These are phyloP conservation scores for Colaptes auratus DNA, from an alignment of 2,113 vertebrate species.

Conservation along the genomic window DNA sequence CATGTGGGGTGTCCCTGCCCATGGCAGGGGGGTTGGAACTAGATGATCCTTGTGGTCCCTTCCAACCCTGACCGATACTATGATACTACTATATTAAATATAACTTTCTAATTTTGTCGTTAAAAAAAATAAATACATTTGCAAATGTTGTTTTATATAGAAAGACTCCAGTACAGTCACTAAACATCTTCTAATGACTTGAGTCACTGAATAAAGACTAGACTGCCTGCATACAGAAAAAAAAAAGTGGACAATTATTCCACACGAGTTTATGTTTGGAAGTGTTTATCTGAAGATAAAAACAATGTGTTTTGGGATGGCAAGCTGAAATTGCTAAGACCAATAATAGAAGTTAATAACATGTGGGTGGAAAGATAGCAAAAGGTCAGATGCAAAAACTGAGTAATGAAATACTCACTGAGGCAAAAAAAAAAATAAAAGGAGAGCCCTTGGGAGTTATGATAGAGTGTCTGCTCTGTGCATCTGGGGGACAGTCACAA, in stretches of 20 bases:
- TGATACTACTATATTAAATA: too few species aligned
- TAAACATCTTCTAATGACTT: not conserved
- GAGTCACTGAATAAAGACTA: not conserved
- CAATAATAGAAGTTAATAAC: not conserved
- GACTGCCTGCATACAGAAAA: conserved; percentile 2
- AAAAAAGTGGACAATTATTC: not conserved
- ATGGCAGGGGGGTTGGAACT: too few species aligned
- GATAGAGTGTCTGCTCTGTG: not conserved
- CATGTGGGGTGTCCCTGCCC: too few species aligned
- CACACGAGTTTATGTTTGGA: not conserved
- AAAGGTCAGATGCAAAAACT: not conserved
- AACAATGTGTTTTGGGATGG: not conserved
- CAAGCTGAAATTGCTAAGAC: not conserved
- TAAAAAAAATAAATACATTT: not conserved
- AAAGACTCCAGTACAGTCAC: not conserved
- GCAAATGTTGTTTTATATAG: not conserved
- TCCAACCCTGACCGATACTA: too few species aligned
- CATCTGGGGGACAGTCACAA: not conserved
- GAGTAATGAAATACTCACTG: not conserved
- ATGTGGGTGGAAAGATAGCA: not conserved
- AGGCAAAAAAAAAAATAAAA: not conserved
- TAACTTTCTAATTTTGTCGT: not conserved
- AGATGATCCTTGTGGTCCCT: too few species aligned
- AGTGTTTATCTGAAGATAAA: conserved; percentile 2
- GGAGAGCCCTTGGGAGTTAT: not conserved